These are phyloP conservation scores for Idaea straminata DNA, from an alignment of 2,888 invertebrate species.

Conservation along the genomic window DNA sequence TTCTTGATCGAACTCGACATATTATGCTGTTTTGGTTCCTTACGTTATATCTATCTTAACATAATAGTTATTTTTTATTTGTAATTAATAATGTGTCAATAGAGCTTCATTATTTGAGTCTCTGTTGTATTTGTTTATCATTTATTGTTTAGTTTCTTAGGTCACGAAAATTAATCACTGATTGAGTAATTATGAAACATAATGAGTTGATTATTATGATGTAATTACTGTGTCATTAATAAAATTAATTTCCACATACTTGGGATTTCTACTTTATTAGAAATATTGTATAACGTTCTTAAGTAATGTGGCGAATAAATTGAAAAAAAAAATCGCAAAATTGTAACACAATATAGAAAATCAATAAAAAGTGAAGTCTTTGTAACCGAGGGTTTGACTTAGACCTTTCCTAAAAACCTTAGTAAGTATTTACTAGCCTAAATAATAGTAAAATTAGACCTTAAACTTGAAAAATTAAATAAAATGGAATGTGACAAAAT, in stretches of 20 bases:
- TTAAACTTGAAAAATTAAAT: too few species aligned
- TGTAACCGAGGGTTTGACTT: slow-evolving; percentile 68
- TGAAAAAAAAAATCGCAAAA: slow-evolving; percentile 75
- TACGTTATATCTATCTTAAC: slow-evolving; percentile 52
- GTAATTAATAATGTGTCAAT: slow-evolving; percentile 49
- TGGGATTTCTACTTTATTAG: slow-evolving; percentile 76
- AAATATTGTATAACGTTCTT: slow-evolving; percentile 62
- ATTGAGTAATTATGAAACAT: slow-evolving; percentile 67
- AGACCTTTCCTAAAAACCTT: slow-evolving; percentile 13
- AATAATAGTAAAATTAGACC: too few species aligned
- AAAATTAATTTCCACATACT: slow-evolving; percentile 76
- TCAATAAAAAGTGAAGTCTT: slow-evolving; percentile 77
- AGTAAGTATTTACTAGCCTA: too few species aligned
- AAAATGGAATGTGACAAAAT: too few species aligned
- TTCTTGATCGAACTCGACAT: slow-evolving; percentile 46
- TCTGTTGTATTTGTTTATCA: slow-evolving; percentile 60
- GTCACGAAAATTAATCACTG: slow-evolving; percentile 69
- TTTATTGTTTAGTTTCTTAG: slow-evolving; percentile 65
- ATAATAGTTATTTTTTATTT: slow-evolving; percentile 54
- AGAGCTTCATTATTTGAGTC: slow-evolving; percentile 51
- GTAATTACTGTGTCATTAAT: slow-evolving; percentile 74
- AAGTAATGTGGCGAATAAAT: slow-evolving; percentile 68
- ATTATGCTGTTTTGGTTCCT: slow-evolving; percentile 47
- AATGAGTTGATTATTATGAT: slow-evolving; percentile 70
- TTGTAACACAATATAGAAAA: slow-evolving; percentile 76